Evolutionary conservation across 2,113 vertebrate species (phyloP).

Genomic region (Neodon shergylaensis): DNA sequence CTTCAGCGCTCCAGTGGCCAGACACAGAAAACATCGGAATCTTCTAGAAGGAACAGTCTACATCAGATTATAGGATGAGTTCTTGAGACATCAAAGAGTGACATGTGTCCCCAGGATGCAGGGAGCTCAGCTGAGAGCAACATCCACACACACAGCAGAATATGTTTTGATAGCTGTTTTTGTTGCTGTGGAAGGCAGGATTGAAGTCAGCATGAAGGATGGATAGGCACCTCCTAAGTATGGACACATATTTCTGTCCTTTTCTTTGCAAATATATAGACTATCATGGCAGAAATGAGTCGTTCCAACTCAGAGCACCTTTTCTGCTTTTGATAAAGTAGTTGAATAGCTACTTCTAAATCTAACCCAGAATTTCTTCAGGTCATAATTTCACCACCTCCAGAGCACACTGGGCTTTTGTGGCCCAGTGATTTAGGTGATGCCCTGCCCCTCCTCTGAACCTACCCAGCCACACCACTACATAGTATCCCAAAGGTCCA

Average conservation of each 20-base stretch:
- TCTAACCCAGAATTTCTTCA: background rate
- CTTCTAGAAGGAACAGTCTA: background rate
- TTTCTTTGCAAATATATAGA: background rate
- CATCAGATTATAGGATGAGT: background rate
- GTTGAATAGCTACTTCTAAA: background rate
- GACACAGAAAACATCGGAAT: background rate
- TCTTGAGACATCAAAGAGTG: background rate
- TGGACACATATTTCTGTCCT: background rate
- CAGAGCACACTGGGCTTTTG: background rate
- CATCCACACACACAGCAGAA: background rate
- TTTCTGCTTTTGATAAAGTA: background rate
- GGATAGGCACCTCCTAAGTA: background rate
- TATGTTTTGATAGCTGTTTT: background rate
- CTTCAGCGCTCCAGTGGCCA: background rate
- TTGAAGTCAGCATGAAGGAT: background rate
- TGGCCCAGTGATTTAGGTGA: background rate
- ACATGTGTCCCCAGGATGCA: background rate
- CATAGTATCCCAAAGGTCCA: background rate
- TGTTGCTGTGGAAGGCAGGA: background rate
- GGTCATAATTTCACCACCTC: background rate
- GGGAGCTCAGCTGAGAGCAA: background rate
- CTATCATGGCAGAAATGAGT: background rate
- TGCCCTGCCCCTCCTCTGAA: background rate
- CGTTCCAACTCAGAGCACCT: background rate
- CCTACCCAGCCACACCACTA: no score